phyloP scores from a whole-genome alignment of 2,797 vertebrate species.

The Thunnus albacares region DNA sequence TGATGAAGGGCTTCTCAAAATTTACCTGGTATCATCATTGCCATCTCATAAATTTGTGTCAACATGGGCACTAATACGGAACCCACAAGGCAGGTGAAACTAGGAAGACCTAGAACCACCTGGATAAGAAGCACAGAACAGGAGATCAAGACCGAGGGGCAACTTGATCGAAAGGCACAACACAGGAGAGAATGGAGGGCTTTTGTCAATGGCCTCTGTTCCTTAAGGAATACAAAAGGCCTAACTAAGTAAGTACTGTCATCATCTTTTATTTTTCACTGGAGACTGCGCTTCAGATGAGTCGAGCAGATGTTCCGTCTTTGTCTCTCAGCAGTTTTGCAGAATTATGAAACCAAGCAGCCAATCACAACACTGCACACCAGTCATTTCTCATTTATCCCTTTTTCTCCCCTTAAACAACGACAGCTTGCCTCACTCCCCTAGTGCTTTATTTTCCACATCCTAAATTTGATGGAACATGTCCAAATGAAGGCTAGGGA shows the following conservation, averaged over 20 bases:
- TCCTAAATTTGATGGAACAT: slow-evolving; percentile 59
- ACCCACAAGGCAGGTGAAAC: too few species aligned
- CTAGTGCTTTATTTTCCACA: slow-evolving; percentile 52
- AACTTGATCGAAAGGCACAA: too few species aligned
- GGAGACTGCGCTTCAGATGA: slow-evolving; percentile 69
- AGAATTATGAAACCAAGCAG: slow-evolving; percentile 74
- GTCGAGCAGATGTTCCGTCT: slow-evolving; percentile 79
- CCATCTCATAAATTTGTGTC: slow-evolving; percentile 18
- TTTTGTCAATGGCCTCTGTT: too few species aligned
- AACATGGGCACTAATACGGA: background rate
- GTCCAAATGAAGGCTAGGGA: slow-evolving; percentile 31
- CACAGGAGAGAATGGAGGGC: too few species aligned
- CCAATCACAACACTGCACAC: slow-evolving; percentile 63
- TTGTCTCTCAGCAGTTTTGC: slow-evolving; percentile 69
- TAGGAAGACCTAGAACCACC: too few species aligned
- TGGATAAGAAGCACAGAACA: too few species aligned
- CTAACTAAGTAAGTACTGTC: slow-evolving; percentile 33
- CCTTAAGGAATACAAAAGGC: too few species aligned
- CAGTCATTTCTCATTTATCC: slow-evolving; percentile 70
- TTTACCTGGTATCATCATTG: background rate
- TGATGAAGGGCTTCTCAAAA: background rate
- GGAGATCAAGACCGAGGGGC: too few species aligned
- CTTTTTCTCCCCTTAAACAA: background rate
- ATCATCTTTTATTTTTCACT: slow-evolving; percentile 61
- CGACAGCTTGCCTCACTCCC: slow-evolving; percentile 65